Evolutionary conservation across 2,797 vertebrate species (phyloP), one percentile per base, ranked within the genome.

Genomic region (Periparus ater): DNA sequence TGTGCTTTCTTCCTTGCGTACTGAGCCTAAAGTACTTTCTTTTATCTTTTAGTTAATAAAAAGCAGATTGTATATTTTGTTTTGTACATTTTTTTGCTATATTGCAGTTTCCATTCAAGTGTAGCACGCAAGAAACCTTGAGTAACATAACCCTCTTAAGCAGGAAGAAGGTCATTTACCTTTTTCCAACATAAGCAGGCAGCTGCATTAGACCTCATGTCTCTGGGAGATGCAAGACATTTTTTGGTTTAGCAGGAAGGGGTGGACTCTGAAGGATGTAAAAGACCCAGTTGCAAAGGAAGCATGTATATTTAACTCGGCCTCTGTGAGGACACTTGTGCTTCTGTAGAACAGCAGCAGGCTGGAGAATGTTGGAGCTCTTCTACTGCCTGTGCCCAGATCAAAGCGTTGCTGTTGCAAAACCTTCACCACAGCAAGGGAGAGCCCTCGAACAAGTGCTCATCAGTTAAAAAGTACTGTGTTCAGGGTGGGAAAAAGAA

Each of bases 401-500:
- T 16, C 2, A 3, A 60, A 50, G n/a, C 3, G 0, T 7, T 88
- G 48, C 26, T 57, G 6, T 67, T 51, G 21, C 48, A 92, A 71
- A 91, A 76, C 44, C 22, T 71, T 89, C 50, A 36, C n/a, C 21
- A 13, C 13, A 61, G 87, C 44, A 55, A 76, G 51, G 55, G 30
- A 91, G 13, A 73, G 32, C 11, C n/a, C n/a, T 76, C 3, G 1
- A 45, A 15, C 15, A 76, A 42, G 22, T 34, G 25, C 34, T 81
- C 8, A 45, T 65, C 61, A 15, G n/a, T 68, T 53, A 40, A 26
- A 75, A 75, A 45, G 22, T 60, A 8, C 47, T 48, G 1, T 36
- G 36, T 12, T 38, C 25, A 4, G 9, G 9, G 27, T 3, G 4
- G 1, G 0, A 8, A 1, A 16, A 13, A 15, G 9, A 25, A 68